Evolutionary conservation across 2,797 vertebrate genomes (phyloP).

Genomic region (Neosalanx taihuensis): DNA sequence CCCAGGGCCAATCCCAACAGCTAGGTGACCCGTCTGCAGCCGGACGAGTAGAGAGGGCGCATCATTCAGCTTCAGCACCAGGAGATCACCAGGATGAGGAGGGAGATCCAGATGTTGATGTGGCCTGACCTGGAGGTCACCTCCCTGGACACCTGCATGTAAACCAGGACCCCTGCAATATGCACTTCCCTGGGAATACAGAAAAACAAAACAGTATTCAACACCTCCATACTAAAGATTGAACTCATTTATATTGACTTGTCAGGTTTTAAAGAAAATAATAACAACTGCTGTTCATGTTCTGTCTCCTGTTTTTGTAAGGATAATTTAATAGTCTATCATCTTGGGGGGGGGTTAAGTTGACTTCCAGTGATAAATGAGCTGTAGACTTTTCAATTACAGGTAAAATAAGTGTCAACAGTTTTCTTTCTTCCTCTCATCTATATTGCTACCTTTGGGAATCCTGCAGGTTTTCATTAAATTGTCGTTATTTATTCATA

Average conservation of each 20-base stretch:
- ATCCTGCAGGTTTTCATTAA: neutral
- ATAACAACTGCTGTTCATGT: neutral
- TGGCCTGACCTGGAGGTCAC: neutral
- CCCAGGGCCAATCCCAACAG: conserved; percentile 12
- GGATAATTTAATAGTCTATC: neutral
- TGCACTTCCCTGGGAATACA: too few species aligned
- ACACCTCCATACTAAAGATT: neutral
- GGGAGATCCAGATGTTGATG: conserved; percentile 47
- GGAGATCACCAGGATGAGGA: conserved; percentile 63
- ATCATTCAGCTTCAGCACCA: conserved; percentile 60
- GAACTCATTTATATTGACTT: neutral
- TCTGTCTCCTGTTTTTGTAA: neutral
- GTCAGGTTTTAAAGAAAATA: neutral
- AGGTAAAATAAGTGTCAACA: neutral
- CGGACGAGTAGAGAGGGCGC: conserved; percentile 68
- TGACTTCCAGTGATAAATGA: conserved; percentile 1
- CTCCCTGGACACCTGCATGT: neutral
- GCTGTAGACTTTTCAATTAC: neutral
- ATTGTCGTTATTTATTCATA: neutral
- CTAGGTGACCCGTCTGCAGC: conserved; percentile 58
- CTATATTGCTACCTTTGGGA: neutral
- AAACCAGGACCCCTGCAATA: neutral
- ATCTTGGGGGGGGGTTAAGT: too few species aligned
- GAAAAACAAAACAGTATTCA: neutral
- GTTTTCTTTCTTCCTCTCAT: neutral